These are phyloP conservation scores for Phaenicophaeus curvirostris DNA, from an alignment of 2,797 vertebrate species.

Conservation along the genomic window DNA sequence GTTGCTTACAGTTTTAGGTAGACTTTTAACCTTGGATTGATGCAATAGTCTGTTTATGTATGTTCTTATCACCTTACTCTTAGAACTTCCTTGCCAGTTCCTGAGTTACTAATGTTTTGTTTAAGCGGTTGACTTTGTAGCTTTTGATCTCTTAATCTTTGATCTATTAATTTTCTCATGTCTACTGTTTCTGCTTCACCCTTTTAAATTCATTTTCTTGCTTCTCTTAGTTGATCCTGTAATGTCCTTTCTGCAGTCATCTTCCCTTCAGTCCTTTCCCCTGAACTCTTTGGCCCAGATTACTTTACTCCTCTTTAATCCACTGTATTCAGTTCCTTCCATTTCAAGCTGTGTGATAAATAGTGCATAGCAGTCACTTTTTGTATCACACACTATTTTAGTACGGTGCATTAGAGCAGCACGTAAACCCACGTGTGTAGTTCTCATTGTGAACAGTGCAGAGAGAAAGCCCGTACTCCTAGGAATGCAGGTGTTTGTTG, in stretches of 20 bases:
- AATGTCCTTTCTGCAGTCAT: neutral
- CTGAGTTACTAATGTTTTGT: constrained; percentile 16
- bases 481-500: neutral
- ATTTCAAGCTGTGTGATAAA: constrained; percentile 10
- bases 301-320: neutral
- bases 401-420: neutral
- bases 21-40: neutral
- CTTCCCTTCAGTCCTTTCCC: neutral
- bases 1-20: neutral
- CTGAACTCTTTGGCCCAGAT: neutral
- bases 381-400: neutral
- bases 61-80: neutral
- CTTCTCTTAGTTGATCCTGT: neutral
- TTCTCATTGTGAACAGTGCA: neutral
- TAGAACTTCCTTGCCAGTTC: neutral
- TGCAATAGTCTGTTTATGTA: neutral
- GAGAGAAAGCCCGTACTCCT: neutral
- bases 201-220: neutral
- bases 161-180: neutral
- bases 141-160: constrained; percentile 1
- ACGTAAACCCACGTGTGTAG: neutral
- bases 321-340: neutral
- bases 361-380: neutral
- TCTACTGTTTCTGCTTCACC: neutral
- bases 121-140: neutral